phyloP scores from a whole-genome alignment of 2,797 vertebrate species.

The Chelmon rostratus region DNA sequence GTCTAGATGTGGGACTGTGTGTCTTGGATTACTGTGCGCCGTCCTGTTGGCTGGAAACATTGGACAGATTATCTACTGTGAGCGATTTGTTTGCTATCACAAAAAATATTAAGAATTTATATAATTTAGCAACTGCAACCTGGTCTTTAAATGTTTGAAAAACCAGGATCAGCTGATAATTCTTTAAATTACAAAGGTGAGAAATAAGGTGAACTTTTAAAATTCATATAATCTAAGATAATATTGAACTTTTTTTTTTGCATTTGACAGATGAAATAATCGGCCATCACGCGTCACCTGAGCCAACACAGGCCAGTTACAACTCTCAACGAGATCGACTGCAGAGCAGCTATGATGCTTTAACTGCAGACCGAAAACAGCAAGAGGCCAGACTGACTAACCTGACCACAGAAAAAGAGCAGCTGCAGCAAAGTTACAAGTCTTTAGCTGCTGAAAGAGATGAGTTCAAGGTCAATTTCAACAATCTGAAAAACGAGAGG shows the following conservation, averaged over 20 bases:
- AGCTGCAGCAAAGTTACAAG: conserved; percentile 6
- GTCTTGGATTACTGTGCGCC: conserved; percentile 50
- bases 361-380: conserved; percentile 13
- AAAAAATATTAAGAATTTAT: not conserved
- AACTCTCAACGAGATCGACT: not conserved
- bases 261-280: conserved; percentile 48
- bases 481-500: conserved; percentile 1
- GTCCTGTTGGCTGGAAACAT: conserved; percentile 59
- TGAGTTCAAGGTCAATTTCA: not conserved
- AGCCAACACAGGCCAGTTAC: not conserved
- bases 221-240: not conserved
- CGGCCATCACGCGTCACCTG: not conserved
- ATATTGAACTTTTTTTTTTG: not conserved
- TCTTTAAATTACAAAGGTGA: not conserved
- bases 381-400: conserved; percentile 30
- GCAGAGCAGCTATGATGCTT: not conserved
- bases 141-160: not conserved
- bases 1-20: conserved; percentile 1
- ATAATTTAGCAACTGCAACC: not conserved
- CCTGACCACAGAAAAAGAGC: conserved; percentile 30
- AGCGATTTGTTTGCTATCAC: conserved; percentile 14
- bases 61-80: conserved; percentile 63
- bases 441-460: not conserved
- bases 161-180: not conserved
- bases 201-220: no score